Percentiles rank a stretch among this genome's conserved stretches.
Evolutionary conservation across 2,113 vertebrate species (phyloP).

Genomic region (Dicentrarchus labrax): DNA sequence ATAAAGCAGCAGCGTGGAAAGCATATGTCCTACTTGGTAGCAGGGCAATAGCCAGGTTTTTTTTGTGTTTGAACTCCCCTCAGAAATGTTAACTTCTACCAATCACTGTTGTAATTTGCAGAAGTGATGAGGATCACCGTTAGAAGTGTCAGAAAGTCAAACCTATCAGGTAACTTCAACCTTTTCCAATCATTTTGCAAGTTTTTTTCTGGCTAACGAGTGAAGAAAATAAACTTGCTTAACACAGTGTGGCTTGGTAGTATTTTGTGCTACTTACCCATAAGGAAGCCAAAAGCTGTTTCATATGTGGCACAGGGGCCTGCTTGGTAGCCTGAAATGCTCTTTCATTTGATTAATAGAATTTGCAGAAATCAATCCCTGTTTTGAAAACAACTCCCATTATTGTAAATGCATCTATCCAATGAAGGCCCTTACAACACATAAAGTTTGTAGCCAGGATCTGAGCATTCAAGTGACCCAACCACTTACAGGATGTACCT

Average conservation of each 20-base stretch:
- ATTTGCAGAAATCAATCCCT: not conserved
- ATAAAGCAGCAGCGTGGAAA: conserved; percentile 61
- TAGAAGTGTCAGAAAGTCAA: not conserved
- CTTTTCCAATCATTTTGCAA: not conserved
- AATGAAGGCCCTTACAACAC: not conserved
- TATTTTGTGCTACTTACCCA: not conserved
- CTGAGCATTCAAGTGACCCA: not conserved
- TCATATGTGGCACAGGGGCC: not conserved
- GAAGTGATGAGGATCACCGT: not conserved
- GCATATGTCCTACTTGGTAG: conserved; percentile 18
- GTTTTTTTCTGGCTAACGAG: not conserved
- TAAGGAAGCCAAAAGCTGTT: not conserved
- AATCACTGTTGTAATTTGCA: not conserved
- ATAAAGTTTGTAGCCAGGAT: not conserved
- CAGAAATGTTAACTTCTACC: not conserved
- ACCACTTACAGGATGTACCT: not conserved
- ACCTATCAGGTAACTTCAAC: not conserved
- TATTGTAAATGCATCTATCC: not conserved
- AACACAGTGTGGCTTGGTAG: too few relatives aligned
- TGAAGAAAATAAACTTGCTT: not conserved
- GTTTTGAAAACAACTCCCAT: not conserved
- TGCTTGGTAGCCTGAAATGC: not conserved
- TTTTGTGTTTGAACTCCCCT: not conserved
- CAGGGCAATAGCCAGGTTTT: not conserved
- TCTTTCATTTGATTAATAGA: not conserved